Evolutionary conservation across 2,797 vertebrate genomes (phyloP), one percentile per base, ranked within the genome.

Genomic region (Sylvilagus floridanus): DNA sequence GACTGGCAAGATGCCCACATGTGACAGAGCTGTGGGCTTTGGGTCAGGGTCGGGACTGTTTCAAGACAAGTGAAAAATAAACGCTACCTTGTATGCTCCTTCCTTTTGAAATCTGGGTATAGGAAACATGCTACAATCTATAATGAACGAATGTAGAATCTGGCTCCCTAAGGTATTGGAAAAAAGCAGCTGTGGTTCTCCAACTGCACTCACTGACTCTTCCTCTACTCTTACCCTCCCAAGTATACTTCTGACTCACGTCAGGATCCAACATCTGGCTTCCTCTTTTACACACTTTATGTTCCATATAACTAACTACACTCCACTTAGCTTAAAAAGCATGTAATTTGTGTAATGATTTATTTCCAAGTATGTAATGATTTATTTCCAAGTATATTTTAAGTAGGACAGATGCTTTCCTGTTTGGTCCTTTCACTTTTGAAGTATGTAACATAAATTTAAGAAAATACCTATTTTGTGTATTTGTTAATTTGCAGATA

Each of bases 401-500:
- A 99, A 98, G 98, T 98, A 99, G 98, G 99, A 99, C 98, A 99
- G 99, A 99, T 97, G 92, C 97, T 98, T 98, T 96, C 98, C 97
- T 99, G 98, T 99, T 99, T 98, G 98, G 98, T 98, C 98, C 97
- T 98, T 98, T 97, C 98, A 98, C 98, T 87, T 99, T 98, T 97
- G 98, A 98, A 99, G 99, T 98, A 98, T 99, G 98, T 99, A 99
- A 99, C 98, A 99, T 99, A 99, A 99, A 99, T 97, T 98, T 98
- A 98, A 98, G 97, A 96, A 97, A 98, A 98, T 96, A 96, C 98
- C 96, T 98, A 97, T 98, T 99, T 99, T 99, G 99, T 99, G 99
- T 98, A 99, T 99, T 98, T 99, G 99, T 99, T 99, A 99, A 99
- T 96, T 97, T 96, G n/a, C n/a, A 2, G 97, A 96, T 95, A 93